Conservation (phyloP, 2,113 vertebrate genomes). For the Siniperca chuatsi region DNA sequence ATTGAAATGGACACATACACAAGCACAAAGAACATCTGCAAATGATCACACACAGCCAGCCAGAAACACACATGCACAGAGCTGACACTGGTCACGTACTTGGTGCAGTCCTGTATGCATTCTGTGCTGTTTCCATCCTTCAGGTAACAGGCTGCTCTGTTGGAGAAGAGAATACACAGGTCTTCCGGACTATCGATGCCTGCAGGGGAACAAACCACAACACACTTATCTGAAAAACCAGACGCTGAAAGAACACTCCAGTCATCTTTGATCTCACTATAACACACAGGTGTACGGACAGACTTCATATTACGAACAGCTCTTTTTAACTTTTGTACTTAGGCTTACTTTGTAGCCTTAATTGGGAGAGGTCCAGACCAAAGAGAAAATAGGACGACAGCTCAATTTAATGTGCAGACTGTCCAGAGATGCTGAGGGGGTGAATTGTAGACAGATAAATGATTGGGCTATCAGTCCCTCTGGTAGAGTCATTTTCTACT, state of each 20-base stretch:
- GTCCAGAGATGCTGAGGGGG: slow-evolving; percentile 28
- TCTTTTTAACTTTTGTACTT: not conserved
- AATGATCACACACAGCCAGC: not conserved
- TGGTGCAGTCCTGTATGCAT: slow-evolving; percentile 95
- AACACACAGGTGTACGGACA: not conserved
- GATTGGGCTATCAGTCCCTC: slow-evolving; percentile 17
- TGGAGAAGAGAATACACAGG: slow-evolving; percentile 93
- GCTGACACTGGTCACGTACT: slow-evolving; percentile 80
- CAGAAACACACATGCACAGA: not conserved
- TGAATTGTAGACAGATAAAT: slow-evolving; percentile 21
- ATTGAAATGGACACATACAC: not conserved
- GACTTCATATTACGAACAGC: not conserved
- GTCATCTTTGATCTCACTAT: slow-evolving; percentile 22
- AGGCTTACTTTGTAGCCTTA: not conserved
- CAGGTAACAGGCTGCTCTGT: slow-evolving; percentile 94
- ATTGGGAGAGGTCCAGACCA: not conserved
- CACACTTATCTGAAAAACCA: slow-evolving; percentile 34
- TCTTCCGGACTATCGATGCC: slow-evolving; percentile 88
- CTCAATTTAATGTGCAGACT: slow-evolving; percentile 4
- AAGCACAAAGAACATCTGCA: not conserved
- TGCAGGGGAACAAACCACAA: slow-evolving; percentile 68
- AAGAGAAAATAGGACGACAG: slow-evolving; percentile 1
- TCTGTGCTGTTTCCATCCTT: slow-evolving; percentile 94
- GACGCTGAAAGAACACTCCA: not conserved
- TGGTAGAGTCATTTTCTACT: slow-evolving; percentile 21